These are phyloP conservation scores for Hyppa rectilinea DNA, from an alignment of 2,888 invertebrate species.

Conservation along the genomic window DNA sequence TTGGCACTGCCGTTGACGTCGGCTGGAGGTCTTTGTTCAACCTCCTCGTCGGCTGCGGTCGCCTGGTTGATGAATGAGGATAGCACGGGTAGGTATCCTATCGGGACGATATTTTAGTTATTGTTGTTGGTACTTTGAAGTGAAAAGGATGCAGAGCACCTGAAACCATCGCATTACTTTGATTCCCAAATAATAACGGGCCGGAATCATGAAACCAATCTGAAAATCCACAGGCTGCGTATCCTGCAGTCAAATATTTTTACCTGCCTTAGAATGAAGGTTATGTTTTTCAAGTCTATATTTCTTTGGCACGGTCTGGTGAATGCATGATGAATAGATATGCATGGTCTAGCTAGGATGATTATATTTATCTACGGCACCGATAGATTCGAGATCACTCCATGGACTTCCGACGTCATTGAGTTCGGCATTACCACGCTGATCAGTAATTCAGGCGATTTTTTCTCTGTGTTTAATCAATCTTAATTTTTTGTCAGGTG, in stretches of 20 bases:
- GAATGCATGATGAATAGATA: no score
- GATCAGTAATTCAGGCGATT: background rate
- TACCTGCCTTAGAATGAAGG: no score
- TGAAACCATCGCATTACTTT: background rate
- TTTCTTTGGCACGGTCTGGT: no score
- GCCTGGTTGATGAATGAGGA: constrained; percentile 91
- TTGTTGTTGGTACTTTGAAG: background rate
- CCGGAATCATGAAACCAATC: background rate
- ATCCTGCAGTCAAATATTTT: no score
- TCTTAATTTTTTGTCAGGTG: constrained; percentile 72
- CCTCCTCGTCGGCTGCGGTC: constrained; percentile 86
- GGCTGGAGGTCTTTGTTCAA: constrained; percentile 83
- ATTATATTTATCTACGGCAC: no score
- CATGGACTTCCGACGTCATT: background rate
- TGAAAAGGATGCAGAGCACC: background rate
- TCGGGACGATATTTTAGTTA: constrained; percentile 19
- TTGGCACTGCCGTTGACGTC: constrained; percentile 85
- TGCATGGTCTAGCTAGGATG: no score
- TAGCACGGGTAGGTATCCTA: constrained; percentile 83
- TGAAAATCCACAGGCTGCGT: background rate
- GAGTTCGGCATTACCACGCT: background rate
- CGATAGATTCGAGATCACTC: no score
- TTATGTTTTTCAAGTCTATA: no score
- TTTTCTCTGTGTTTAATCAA: constrained; percentile 3
- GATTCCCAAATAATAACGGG: background rate